phyloP scores from a whole-genome alignment of 2,113 vertebrate species.

The Mustelus asterias region DNA sequence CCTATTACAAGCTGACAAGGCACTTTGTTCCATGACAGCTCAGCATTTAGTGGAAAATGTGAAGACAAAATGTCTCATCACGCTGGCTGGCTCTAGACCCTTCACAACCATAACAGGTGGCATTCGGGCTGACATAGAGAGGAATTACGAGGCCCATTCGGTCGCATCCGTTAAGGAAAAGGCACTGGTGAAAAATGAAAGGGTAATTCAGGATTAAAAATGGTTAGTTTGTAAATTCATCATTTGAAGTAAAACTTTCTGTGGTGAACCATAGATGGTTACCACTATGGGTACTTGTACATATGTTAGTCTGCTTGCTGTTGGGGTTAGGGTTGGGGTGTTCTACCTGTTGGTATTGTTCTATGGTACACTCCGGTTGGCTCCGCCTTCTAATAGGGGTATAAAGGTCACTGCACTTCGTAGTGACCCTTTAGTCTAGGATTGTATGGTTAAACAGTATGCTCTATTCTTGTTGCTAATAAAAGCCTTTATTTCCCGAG shows the following conservation, averaged over 20 bases:
- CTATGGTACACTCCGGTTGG: no score
- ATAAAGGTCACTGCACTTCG: no score
- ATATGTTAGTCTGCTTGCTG: no score
- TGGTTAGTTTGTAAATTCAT: neutral
- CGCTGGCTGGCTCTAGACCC: neutral
- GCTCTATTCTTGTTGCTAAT: no score
- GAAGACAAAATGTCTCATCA: neutral
- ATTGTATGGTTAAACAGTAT: no score
- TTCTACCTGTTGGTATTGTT: no score
- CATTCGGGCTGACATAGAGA: neutral
- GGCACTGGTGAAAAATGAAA: neutral
- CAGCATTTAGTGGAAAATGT: neutral
- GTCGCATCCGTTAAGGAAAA: neutral
- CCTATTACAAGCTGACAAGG: neutral
- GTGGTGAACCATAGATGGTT: no score
- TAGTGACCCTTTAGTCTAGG: no score
- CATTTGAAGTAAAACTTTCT: neutral
- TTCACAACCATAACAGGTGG: neutral
- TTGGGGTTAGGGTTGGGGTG: no score
- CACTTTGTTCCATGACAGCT: neutral
- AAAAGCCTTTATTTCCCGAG: no score
- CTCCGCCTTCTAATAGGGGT: no score
- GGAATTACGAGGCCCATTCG: neutral
- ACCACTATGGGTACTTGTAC: no score
- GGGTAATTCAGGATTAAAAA: neutral